These are phyloP conservation scores for Onchidella celtica DNA, from an alignment of 2,888 invertebrate genomes.

Conservation along the genomic window DNA sequence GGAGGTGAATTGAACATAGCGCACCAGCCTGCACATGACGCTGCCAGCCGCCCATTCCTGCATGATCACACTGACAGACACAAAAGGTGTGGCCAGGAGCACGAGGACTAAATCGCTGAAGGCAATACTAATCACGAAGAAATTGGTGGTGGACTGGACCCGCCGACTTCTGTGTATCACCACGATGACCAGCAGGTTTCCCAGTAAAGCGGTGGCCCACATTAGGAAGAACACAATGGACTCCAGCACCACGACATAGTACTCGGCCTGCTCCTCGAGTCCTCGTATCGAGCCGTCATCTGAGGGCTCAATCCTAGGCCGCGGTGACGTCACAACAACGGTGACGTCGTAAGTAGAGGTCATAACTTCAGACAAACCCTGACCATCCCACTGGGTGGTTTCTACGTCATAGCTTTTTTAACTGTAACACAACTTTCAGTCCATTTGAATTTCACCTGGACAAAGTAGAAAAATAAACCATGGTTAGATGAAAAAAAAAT, in stretches of 20 bases:
- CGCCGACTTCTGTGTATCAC: conserved; percentile 78
- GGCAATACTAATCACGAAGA: conserved; percentile 76
- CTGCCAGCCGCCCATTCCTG: conserved; percentile 67
- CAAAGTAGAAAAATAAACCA: no score
- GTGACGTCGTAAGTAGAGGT: not conserved
- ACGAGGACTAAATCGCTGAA: conserved; percentile 67
- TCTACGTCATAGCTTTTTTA: no score
- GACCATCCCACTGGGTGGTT: no score
- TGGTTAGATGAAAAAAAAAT: no score
- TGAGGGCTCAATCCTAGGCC: not conserved
- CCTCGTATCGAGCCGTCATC: conserved; percentile 37
- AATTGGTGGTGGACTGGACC: conserved; percentile 79
- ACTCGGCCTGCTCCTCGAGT: not conserved
- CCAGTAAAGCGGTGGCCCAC: conserved; percentile 64
- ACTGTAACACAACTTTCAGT: no score
- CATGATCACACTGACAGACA: conserved; percentile 60
- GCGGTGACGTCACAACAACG: not conserved
- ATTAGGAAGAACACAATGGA: conserved; percentile 54
- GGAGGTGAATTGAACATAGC: conserved; percentile 65
- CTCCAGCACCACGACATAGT: conserved; percentile 35
- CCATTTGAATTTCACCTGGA: no score
- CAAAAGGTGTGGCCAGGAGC: conserved; percentile 66
- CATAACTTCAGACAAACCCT: conserved; percentile 9
- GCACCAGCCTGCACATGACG: conserved; percentile 69
- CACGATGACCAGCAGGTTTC: conserved; percentile 74